Conservation (phyloP, 2,888 invertebrate species). For the Cheilosia pagana region DNA sequence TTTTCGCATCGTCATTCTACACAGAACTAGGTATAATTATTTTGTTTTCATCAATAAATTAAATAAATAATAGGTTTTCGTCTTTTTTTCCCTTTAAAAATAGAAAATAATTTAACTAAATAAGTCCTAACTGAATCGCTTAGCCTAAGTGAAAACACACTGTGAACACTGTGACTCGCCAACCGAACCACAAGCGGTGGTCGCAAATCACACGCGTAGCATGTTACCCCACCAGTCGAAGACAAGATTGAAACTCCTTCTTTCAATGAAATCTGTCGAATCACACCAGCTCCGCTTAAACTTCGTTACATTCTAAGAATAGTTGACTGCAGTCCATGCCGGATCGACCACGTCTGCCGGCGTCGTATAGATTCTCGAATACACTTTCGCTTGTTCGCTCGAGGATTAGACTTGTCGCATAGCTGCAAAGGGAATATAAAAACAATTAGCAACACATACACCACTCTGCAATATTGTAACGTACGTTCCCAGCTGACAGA, state of each 20-base stretch:
- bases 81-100: constrained; percentile 26
- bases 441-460: background rate
- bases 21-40: constrained; percentile 12
- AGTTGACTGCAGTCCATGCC: constrained; percentile 94
- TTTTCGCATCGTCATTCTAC: constrained; percentile 24
- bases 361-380: constrained; percentile 92
- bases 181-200: constrained; percentile 41
- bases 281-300: constrained; percentile 84
- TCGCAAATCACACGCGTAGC: constrained; percentile 55
- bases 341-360: constrained; percentile 92
- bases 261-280: constrained; percentile 20
- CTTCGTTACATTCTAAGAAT: constrained; percentile 95
- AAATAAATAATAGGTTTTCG: constrained; percentile 67
- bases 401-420: constrained; percentile 93
- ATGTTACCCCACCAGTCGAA: constrained; percentile 73
- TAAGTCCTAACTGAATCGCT: constrained; percentile 48
- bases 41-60: constrained; percentile 54
- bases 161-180: constrained; percentile 60
- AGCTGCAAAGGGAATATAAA: constrained; percentile 84
- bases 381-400: constrained; percentile 90
- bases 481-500: constrained; percentile 97
- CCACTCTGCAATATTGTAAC: constrained; percentile 81
- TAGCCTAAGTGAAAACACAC: constrained; percentile 64
- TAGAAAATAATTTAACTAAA: constrained; percentile 72
- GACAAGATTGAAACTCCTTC: constrained; percentile 34